These are phyloP conservation scores for Alca torda DNA, from an alignment of 2,797 vertebrate species.

Conservation along the genomic window DNA sequence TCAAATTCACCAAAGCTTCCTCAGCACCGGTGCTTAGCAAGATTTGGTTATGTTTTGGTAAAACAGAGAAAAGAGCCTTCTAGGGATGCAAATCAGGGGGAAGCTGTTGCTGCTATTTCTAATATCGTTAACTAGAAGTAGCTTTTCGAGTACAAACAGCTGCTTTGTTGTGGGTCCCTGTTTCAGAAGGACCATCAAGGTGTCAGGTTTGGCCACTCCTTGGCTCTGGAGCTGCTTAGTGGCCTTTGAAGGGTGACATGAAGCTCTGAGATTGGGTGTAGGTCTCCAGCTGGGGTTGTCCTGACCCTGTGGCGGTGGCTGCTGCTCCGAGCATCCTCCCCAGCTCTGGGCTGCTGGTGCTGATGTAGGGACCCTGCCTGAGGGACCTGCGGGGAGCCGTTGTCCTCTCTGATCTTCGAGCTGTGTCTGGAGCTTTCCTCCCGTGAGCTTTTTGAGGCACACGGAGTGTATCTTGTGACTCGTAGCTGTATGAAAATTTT, in stretches of 20 bases:
- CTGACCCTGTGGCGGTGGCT: background rate
- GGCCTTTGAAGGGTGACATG: fast-evolving
- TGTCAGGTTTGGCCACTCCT: background rate
- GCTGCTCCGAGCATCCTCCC: background rate
- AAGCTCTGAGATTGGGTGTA: background rate
- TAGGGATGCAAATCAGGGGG: background rate
- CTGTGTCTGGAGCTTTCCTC: fast-evolving
- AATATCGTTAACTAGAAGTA: background rate
- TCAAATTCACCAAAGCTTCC: background rate
- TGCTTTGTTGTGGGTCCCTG: background rate
- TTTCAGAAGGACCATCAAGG: background rate
- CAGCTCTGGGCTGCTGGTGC: background rate
- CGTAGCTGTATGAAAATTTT: fast-evolving
- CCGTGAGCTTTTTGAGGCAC: background rate
- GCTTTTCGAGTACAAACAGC: background rate
- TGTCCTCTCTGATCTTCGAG: background rate
- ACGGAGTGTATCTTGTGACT: fast-evolving
- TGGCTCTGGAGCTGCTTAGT: background rate
- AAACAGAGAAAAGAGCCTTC: background rate
- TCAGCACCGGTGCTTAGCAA: background rate
- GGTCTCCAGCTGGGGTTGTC: background rate
- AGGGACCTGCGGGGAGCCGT: background rate
- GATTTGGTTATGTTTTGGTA: background rate
- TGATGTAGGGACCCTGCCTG: background rate
- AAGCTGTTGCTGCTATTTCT: background rate